phyloP scores from a whole-genome alignment of 2,113 vertebrate genomes.

The Pseudorectes ferrugineus region DNA sequence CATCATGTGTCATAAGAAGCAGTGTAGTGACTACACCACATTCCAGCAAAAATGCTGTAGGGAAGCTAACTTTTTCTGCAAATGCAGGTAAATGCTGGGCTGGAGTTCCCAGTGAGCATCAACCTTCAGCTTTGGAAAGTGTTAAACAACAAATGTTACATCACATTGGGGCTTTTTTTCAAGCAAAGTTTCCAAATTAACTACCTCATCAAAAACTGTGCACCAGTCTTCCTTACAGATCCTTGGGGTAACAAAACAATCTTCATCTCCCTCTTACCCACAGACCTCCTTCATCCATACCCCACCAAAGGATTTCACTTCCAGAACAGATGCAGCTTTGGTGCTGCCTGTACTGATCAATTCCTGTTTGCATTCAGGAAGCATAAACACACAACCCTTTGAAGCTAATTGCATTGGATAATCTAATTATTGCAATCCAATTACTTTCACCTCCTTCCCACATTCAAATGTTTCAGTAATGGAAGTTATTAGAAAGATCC shows the following conservation, averaged over 20 bases:
- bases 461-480: conserved; percentile 16
- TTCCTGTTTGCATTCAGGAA: neutral
- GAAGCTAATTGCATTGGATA: neutral
- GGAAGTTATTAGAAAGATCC: conserved; percentile 10
- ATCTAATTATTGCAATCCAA: conserved; percentile 47
- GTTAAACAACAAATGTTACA: neutral
- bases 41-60: neutral
- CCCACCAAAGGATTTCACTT: neutral
- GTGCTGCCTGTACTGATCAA: neutral
- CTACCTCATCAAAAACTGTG: neutral
- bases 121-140: neutral
- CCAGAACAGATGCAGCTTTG: neutral
- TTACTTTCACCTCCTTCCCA: conserved; percentile 18
- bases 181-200: neutral
- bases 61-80: neutral
- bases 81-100: neutral
- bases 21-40: neutral
- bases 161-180: neutral
- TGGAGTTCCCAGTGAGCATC: neutral
- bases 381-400: conserved; percentile 15
- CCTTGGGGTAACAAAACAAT: neutral
- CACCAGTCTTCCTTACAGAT: neutral
- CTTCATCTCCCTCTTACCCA: neutral
- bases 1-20: neutral
- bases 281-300: neutral